Evolutionary conservation across 2,888 invertebrate genomes (phyloP).

Genomic region (Serripes groenlandicus): DNA sequence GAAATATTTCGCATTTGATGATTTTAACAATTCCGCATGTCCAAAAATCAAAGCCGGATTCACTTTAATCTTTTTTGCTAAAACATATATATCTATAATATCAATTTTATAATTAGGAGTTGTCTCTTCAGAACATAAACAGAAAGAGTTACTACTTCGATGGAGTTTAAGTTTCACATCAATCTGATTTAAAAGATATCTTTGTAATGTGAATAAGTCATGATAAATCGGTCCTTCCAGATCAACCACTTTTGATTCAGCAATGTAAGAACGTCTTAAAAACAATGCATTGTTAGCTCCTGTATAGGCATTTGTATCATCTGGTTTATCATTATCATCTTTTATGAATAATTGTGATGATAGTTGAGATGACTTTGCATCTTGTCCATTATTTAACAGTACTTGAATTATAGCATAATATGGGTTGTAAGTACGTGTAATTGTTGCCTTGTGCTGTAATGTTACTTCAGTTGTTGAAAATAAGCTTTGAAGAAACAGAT

Average conservation of each 20-base stretch:
- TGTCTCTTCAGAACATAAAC: constrained; percentile 27
- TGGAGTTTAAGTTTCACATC: constrained; percentile 44
- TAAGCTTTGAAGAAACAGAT: constrained; percentile 28
- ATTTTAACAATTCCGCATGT: constrained; percentile 28
- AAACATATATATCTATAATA: constrained; percentile 16
- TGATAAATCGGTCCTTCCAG: constrained; percentile 42
- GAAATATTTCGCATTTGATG: constrained; percentile 34
- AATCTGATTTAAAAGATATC: constrained; percentile 51
- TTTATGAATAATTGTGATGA: constrained; percentile 16
- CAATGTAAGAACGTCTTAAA: constrained; percentile 4
- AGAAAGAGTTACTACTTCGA: constrained; percentile 39
- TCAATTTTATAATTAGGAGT: constrained; percentile 24
- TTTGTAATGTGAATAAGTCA: constrained; percentile 45
- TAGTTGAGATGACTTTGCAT: constrained; percentile 10
- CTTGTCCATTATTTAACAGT: constrained; percentile 19
- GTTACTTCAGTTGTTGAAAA: constrained; percentile 39
- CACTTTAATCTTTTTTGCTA: constrained; percentile 42
- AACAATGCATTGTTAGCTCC: constrained; percentile 18
- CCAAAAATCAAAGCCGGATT: constrained; percentile 54
- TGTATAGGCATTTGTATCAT: constrained; percentile 7
- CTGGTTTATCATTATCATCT: constrained; percentile 16
- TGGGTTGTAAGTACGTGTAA: constrained; percentile 30
- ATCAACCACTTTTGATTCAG: constrained; percentile 22
- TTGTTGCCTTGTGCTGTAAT: constrained; percentile 24
- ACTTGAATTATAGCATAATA: constrained; percentile 26